Evolutionary conservation across 92 coral and sea anemone species (phyloP).

Genomic region (Umimayanthus kanabou): DNA sequence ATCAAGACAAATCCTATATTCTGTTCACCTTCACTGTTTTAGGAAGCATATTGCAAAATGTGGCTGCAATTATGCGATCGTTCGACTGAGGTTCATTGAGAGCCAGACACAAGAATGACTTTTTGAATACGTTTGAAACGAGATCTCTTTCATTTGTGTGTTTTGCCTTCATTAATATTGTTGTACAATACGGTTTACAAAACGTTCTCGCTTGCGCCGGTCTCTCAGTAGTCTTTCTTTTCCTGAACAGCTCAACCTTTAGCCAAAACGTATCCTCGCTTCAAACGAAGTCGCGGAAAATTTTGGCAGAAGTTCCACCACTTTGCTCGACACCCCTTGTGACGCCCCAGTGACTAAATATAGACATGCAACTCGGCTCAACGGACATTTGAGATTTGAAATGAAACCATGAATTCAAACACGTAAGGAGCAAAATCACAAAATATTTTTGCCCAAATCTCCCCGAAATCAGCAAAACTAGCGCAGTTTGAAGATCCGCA

Average conservation of each 20-base stretch:
- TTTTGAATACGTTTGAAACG: slow-evolving; percentile 35
- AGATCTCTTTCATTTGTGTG: slow-evolving; percentile 44
- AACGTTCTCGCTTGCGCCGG: neutral
- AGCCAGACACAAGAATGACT: slow-evolving; percentile 26
- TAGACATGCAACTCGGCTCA: slow-evolving; percentile 45
- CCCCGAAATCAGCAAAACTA: neutral
- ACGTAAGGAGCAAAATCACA: slow-evolving; percentile 18
- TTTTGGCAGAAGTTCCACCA: slow-evolving; percentile 6
- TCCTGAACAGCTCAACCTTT: neutral
- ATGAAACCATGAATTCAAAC: slow-evolving; percentile 57
- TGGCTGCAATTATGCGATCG: neutral
- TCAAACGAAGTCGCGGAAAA: neutral
- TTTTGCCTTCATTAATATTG: slow-evolving; percentile 55
- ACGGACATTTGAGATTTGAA: slow-evolving; percentile 97
- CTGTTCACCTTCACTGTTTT: neutral
- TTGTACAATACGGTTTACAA: slow-evolving; percentile 18
- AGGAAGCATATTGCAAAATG: neutral
- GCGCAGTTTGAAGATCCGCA: neutral
- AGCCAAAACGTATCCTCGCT: neutral
- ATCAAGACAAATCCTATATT: neutral
- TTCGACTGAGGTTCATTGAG: neutral
- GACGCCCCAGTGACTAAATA: slow-evolving; percentile 47
- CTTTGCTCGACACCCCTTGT: slow-evolving; percentile 34
- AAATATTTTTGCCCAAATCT: neutral
- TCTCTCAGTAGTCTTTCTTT: neutral